Conservation (phyloP, 2,888 invertebrate genomes). For the Chromoteleia sp. region DNA sequence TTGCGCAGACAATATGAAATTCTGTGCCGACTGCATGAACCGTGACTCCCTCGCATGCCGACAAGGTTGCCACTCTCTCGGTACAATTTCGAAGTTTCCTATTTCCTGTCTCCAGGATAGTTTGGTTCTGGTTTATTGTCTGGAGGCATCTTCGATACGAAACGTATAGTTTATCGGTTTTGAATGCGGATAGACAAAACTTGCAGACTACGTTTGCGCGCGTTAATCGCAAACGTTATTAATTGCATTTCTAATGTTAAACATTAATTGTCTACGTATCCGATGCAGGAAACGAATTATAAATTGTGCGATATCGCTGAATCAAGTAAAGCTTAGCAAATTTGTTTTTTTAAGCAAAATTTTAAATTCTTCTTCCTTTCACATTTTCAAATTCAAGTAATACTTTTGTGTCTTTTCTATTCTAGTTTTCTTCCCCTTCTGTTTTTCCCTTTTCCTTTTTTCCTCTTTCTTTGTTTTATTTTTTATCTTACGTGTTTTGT, state of each 20-base stretch:
- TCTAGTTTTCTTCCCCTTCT: no score
- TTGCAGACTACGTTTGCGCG: background rate
- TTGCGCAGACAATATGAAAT: slow-evolving; percentile 71
- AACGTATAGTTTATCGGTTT: slow-evolving; percentile 41
- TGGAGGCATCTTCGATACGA: slow-evolving; percentile 32
- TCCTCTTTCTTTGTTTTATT: no score
- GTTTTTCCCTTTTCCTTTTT: no score
- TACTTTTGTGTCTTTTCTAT: no score
- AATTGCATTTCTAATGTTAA: slow-evolving; percentile 15
- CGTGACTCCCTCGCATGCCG: slow-evolving; percentile 76
- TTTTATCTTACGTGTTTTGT: no score
- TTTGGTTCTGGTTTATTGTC: slow-evolving; percentile 70
- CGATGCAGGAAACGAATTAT: no score
- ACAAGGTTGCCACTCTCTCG: slow-evolving; percentile 71
- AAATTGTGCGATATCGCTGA: no score
- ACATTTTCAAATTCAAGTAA: no score
- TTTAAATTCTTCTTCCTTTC: no score
- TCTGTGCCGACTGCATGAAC: slow-evolving; percentile 71
- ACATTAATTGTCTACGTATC: background rate
- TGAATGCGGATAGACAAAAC: slow-evolving; percentile 24
- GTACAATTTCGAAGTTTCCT: slow-evolving; percentile 73
- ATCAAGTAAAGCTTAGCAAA: no score
- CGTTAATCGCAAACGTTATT: slow-evolving; percentile 22
- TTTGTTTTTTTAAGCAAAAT: no score
- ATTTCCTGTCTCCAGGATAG: slow-evolving; percentile 75